Conservation (phyloP, 2,113 vertebrate species). For the Saimiri boliviensis region DNA sequence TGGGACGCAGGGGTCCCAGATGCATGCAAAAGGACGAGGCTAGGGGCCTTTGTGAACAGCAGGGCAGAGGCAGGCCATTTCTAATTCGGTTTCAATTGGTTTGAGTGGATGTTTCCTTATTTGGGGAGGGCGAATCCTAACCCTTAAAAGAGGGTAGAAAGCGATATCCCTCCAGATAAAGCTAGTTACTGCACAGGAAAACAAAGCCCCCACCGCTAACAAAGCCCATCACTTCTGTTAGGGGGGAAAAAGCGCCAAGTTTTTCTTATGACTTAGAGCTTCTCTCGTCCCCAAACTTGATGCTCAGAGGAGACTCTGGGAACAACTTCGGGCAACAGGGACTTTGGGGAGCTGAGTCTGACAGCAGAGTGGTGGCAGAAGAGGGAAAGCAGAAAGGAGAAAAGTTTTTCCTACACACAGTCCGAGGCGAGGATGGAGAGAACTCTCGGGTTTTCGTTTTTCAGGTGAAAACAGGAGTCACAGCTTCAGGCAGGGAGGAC, state of each 20-base stretch:
- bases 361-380: neutral
- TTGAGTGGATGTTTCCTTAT: slow-evolving; percentile 22
- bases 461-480: slow-evolving; percentile 48
- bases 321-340: neutral
- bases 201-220: neutral
- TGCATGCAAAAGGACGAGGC: neutral
- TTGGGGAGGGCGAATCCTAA: neutral
- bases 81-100: slow-evolving; percentile 16
- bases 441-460: neutral
- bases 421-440: neutral
- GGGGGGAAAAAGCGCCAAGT: neutral
- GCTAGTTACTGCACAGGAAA: slow-evolving; percentile 10
- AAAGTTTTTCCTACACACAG: neutral
- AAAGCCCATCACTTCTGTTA: neutral
- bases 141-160: neutral
- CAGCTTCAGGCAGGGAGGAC: neutral
- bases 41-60: neutral
- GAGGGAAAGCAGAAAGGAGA: neutral
- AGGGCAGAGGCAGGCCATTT: neutral
- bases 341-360: neutral
- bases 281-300: neutral
- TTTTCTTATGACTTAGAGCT: slow-evolving; percentile 2
- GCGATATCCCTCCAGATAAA: slow-evolving; percentile 45
- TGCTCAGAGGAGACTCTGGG: neutral
- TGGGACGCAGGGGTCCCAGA: neutral